Base-by-base conservation (phyloP, 2,113 vertebrate genomes). In the Donacobius atricapilla region DNA sequence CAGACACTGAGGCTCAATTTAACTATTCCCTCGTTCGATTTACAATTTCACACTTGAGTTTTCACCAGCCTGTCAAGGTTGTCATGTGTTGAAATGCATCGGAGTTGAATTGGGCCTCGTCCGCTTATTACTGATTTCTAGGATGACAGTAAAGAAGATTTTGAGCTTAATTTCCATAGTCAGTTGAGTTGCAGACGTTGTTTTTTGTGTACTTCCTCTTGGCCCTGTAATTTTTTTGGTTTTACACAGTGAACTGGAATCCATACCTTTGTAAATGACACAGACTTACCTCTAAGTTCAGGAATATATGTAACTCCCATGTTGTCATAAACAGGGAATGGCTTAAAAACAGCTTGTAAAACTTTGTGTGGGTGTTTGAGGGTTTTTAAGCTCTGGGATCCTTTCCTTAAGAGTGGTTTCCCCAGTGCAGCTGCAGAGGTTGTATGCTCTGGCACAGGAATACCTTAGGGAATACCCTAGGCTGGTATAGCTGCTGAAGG, bases 301-400 rank as follows among this genome's bases (percentile, higher is more conserved):
- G 0, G 0, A 77, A 22, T 33, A 25, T 39, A 3, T 1, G 0
- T 58, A 35, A 25, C 22, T 69, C 42, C 10, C 31, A 1, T 23
- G 11, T 30, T 87, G 30, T 73, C n/a, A 13, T 53, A 61, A 81
- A 27, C 10, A 53, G n/a, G 51, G 54, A 64, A 1, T 58, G 71
- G 35, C 35, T n/a, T 82, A 50, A 48, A 64, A 92, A 21, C 42
- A 65, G 27, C 37, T 83, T 63, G 6, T 61, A 42, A 61, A 58
- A n/a, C 15, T 44, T 35, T n/a, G 3, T 23, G 31, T 45, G 57
- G 19, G 27, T 48, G 54, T 27, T n/a, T 69, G 19, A 25, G 3
- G 3, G 51, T 53, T 86, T 35, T 61, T 40, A 40, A 77, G 20
- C n/a, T 45, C 12, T 44, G 48, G 14, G 37, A 15, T 95, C 22